phyloP scores from a whole-genome alignment of 2,888 invertebrate species.

The Drosophila tanythrix region DNA sequence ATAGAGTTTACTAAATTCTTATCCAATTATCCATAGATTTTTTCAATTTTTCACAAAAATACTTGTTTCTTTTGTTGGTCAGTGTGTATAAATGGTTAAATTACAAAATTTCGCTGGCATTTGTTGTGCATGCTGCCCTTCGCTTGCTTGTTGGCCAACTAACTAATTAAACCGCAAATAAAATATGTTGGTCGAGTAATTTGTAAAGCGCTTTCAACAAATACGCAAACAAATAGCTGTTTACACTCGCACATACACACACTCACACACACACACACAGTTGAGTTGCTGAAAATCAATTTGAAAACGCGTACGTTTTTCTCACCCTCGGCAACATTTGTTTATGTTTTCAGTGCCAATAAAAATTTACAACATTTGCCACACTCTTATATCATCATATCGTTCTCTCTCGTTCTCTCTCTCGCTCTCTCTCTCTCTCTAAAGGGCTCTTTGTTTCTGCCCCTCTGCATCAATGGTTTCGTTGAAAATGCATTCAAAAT shows the following conservation, averaged over 20 bases:
- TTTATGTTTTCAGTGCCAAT: constrained; percentile 45
- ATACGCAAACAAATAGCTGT: constrained; percentile 47
- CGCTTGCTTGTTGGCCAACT: constrained; percentile 53
- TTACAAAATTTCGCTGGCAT: constrained; percentile 13
- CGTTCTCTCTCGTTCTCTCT: constrained; percentile 3
- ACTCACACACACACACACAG: constrained; percentile 5
- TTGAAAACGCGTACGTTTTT: constrained; percentile 54
- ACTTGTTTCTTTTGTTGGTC: background rate
- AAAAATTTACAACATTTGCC: constrained; percentile 59
- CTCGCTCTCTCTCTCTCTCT: background rate
- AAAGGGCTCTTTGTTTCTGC: background rate
- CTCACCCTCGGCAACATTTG: constrained; percentile 28
- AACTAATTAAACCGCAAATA: constrained; percentile 78
- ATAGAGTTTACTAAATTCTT: background rate
- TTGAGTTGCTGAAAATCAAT: constrained; percentile 64
- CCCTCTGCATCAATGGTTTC: constrained; percentile 4
- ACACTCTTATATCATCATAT: constrained; percentile 17
- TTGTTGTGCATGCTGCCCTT: constrained; percentile 12
- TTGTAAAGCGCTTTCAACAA: constrained; percentile 51
- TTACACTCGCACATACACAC: constrained; percentile 5
- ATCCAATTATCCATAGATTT: background rate
- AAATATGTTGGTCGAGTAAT: constrained; percentile 65
- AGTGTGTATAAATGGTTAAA: background rate
- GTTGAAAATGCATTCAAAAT: constrained; percentile 67
- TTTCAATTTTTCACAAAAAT: background rate